phyloP scores from a whole-genome alignment of 2,113 vertebrate species.

The Xenopus laevis region DNA sequence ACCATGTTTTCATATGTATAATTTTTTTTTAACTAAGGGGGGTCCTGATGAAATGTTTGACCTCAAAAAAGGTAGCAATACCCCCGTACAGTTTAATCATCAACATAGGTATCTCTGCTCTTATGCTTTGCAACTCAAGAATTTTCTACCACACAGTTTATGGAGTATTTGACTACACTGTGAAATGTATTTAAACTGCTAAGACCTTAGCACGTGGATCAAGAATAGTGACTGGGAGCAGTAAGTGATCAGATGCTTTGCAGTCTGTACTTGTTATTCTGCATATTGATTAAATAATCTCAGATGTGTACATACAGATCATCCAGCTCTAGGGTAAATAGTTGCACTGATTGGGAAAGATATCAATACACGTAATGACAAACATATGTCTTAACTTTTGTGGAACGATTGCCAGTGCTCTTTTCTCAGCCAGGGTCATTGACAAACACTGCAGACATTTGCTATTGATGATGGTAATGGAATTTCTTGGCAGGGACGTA shows the following conservation, averaged over 20 bases:
- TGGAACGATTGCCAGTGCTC: conserved; percentile 30
- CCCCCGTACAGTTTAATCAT: too few species aligned
- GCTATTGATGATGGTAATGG: conserved; percentile 37
- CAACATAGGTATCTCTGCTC: too few species aligned
- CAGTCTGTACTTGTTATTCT: conserved; percentile 16
- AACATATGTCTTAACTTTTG: conserved; percentile 39
- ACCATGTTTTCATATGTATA: too few species aligned
- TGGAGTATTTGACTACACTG: too few species aligned
- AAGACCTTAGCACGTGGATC: not conserved
- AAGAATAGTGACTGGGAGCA: not conserved
- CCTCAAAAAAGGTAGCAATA: too few species aligned
- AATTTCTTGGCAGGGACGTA: conserved; percentile 41
- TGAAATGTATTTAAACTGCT: not conserved
- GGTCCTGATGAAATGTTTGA: too few species aligned
- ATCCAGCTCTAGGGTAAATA: conserved; percentile 23
- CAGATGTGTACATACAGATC: conserved; percentile 28
- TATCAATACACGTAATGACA: conserved; percentile 46
- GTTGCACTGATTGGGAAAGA: conserved; percentile 19
- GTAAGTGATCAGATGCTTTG: not conserved
- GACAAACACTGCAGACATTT: conserved; percentile 22
- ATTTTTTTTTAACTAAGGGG: too few species aligned
- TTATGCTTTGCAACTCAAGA: too few species aligned
- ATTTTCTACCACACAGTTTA: too few species aligned
- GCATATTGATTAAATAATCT: conserved; percentile 33
- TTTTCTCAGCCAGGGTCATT: conserved; percentile 41